phyloP scores from a whole-genome alignment of 2,797 vertebrate genomes.

The Sebastes cheni region DNA sequence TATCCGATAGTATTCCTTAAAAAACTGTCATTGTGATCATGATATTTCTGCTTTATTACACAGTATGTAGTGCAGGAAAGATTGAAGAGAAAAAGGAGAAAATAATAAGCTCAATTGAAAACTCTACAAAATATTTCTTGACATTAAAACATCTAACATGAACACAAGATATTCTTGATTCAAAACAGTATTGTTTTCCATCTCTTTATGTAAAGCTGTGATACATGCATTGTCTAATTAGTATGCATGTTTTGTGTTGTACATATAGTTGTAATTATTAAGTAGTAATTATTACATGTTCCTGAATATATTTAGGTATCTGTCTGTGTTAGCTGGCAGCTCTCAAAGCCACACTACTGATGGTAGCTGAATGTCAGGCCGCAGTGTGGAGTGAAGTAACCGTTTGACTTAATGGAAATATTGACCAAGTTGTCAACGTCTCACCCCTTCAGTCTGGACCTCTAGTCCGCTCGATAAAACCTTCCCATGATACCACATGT shows the following conservation, averaged over 20 bases:
- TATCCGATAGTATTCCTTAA: neutral
- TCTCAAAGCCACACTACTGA: slow-evolving; percentile 31
- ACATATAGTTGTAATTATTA: neutral
- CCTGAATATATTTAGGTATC: neutral
- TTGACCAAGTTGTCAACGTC: slow-evolving; percentile 58
- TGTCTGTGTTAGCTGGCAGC: slow-evolving; percentile 24
- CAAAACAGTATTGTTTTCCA: neutral
- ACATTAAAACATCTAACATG: neutral
- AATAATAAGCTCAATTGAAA: neutral
- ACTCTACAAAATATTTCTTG: neutral
- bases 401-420: slow-evolving; percentile 72
- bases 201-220: neutral
- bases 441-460: slow-evolving; percentile 54
- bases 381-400: slow-evolving; percentile 43
- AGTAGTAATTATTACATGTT: neutral
- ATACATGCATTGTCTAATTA: neutral
- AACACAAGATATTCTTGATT: neutral
- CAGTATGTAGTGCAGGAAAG: rapidly evolving
- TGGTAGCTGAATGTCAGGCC: slow-evolving; percentile 30
- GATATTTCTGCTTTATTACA: neutral
- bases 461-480: slow-evolving; percentile 64
- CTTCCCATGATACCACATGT: slow-evolving; percentile 60
- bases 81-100: neutral
- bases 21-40: neutral
- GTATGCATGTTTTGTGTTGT: neutral